phyloP scores from a whole-genome alignment of 2,888 invertebrate genomes.

The Leptarthrus brevirostris region DNA sequence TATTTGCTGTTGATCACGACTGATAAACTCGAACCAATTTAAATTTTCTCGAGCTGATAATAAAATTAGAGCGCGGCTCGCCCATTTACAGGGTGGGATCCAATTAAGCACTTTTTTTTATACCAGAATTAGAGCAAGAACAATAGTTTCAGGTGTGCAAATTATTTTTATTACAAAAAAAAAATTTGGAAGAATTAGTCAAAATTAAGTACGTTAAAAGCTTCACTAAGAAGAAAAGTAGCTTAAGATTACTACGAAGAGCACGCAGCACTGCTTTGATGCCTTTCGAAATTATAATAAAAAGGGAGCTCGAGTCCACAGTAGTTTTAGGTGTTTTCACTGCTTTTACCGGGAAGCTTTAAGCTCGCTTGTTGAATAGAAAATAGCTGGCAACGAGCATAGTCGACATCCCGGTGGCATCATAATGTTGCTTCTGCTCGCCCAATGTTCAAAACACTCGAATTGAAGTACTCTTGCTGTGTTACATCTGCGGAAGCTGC shows the following conservation, averaged over 20 bases:
- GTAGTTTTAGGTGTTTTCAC: constrained; percentile 34
- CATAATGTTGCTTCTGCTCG: background rate
- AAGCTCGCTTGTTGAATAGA: constrained; percentile 14
- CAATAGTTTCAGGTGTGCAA: background rate
- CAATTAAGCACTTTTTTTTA: constrained; percentile 4
- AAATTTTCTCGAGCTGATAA: constrained; percentile 8
- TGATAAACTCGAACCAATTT: constrained; percentile 8
- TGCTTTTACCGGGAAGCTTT: constrained; percentile 30
- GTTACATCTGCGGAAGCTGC: background rate
- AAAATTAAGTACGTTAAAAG: constrained; percentile 39
- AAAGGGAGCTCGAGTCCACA: constrained; percentile 34
- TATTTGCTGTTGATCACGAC: constrained; percentile 8
- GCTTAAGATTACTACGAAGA: constrained; percentile 6
- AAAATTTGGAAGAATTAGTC: background rate
- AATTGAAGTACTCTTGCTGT: background rate
- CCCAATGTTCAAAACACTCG: background rate
- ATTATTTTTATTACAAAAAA: constrained; percentile 3
- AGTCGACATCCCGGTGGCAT: background rate
- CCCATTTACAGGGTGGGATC: constrained; percentile 2
- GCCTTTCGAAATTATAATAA: constrained; percentile 25
- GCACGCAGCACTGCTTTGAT: constrained; percentile 24
- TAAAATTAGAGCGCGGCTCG: constrained; percentile 3
- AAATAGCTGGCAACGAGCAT: background rate
- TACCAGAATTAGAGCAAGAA: background rate
- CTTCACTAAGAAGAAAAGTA: constrained; percentile 24